Evolutionary conservation across 2,888 invertebrate species (phyloP), one percentile per base, ranked within the genome.

Genomic region (Calameuta idolon): DNA sequence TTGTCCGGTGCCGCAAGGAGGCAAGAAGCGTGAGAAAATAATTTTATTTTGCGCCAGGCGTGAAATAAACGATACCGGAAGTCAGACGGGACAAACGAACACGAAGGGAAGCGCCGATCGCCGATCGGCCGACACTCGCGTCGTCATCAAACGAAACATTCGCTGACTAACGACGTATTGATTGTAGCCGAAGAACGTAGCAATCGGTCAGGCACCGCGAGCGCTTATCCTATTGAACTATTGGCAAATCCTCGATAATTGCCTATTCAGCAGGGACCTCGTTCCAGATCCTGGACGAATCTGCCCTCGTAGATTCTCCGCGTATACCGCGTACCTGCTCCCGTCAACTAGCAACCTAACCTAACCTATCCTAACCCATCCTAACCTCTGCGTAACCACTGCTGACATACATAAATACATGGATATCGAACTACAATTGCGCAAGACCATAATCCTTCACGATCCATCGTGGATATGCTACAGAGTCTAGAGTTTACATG

Each of bases 221-320:
- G 75, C 75, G 33, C 37, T 55, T 75, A 55, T 75, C 75, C 75
- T 55, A 75, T 55, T 75, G 75, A 11, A 68, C 75, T 35, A 37
- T 12, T 75, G 40, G 75, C 75, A 69, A 75, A 75, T 69, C 68
- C 34, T 76, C 69, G 77, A 80, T 82, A 81, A 80, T 78, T 77
- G 77, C 40, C 77, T 71, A 81, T 81, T 80, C 80, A 78, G 73
- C 69, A 77, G 75, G 73, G 80, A 74, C 79, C 73, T 79, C 55
- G 73, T 37, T 77, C 75, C 76, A 71, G 74, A 69, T 76, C 35
- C 35, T 33, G 69, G 12, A 69, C 31, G 69, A 33, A 69, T 69
- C 12, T 33, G 30, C 30, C 12, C 69, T 40, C 15, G 12, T 40
- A 12, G 69, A 12, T 69, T 33, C 30, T 69, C 30, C 69, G 30